Base-by-base conservation (phyloP, 2,888 invertebrate genomes). In the Drosophila recens region DNA sequence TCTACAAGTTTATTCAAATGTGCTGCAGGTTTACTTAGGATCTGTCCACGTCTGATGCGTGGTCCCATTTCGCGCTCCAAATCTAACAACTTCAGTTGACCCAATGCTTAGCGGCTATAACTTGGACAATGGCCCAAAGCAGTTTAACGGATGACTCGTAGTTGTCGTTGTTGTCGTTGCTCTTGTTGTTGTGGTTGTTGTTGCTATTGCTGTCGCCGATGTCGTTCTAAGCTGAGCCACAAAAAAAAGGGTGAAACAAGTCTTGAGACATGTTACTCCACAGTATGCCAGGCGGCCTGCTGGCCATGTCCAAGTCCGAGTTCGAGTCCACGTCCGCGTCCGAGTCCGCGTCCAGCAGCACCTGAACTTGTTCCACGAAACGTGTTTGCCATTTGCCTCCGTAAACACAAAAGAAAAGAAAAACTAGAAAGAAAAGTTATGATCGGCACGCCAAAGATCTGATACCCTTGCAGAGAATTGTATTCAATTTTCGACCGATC, bases 61-160 rank as follows among this genome's bases (percentile, higher is more conserved):
- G 81, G 81, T 86, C 84, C 77, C 84, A 84, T 87, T 84, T 84
- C 67, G 67, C 79, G 79, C 69, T 71, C 67, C 62, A 77, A 77
- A 73, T 70, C 70, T 65, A 78, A 82, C 73, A 81, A 68, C 66
- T 78, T 64, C 42, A 71, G 83, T 83, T 84, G 84, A 84, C 84
- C 83, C 84, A 83, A 86, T 83, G 83, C 81, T 83, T 56, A 81
- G 74, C 74, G 77, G 77, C 77, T 73, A 69, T 73, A 73, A 74
- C 67, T 84, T 84, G 87, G 84, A 83, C 87, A 84, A 87, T 84
- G 87, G 84, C 84, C 84, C 75, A 84, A 76, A 84, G 84, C 86
- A 74, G 76, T 79, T 83, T 81, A 84, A 81, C 79, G 81, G 83
- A 80, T 71, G 72, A 68, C 70, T 73, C 66, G 62, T 57, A 63